Base-by-base conservation (phyloP, 2,113 vertebrate species). In the Sinocyclocheilus anophthalmus region DNA sequence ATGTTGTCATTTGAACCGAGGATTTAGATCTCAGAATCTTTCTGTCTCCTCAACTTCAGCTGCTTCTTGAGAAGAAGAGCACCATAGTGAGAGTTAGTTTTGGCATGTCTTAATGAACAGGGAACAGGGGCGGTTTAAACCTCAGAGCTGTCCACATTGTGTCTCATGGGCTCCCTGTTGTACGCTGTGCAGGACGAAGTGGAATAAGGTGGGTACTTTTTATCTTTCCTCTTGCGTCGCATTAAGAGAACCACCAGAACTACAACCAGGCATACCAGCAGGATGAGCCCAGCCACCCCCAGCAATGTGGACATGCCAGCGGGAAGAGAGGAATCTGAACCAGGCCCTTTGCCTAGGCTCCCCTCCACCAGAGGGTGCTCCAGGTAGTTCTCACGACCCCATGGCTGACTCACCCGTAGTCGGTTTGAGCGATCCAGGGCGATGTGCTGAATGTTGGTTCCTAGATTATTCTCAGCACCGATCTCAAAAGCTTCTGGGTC, bases 391-490 rank as follows among this genome's bases (percentile, higher is more conserved):
- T 92, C 91, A 0, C 2, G 82, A 12, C 91, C 90, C 91, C 93
- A 92, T 12, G 90, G 67, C 0, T 94, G 95, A 85, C 30, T 90
- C 69, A 94, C 63, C 30, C 87, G 85, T 57, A 94, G 81, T 70
- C 94, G 93, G 89, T 94, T 90, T 1, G 93, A 84, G 5, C 76
- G 83, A 81, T 94, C 94, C 55, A 95, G 90, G 8, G 92, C 87
- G 13, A 96, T 91, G 55, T 93, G 94, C 89, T 95, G 96, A 84
- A 99, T 97, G 90, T 98, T 98, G 2, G 98, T 99, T 73, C 97
- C 98, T 6, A 96, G 94, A 88, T 85, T 96, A 89, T 95, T 97
- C 18, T 91, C 93, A 1, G 48, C 91, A 8, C 98, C 97, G 0
- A 99, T 98, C n/a, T 96, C 95, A 59, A 93, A 91, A 0, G 90